phyloP scores from a whole-genome alignment of 2,113 vertebrate species.

The Ursus arctos region DNA sequence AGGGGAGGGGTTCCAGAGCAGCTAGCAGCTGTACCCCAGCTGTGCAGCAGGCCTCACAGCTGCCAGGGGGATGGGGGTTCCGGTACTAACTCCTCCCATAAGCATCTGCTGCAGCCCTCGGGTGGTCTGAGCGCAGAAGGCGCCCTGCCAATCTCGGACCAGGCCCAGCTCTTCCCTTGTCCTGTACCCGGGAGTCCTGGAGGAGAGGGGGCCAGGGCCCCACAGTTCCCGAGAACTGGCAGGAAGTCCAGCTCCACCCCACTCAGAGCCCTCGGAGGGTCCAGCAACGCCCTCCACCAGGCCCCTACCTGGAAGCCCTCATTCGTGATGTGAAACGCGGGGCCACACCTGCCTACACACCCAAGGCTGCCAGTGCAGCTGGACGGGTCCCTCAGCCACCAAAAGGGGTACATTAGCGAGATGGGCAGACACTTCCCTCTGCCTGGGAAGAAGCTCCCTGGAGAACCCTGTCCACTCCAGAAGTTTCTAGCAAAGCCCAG shows the following conservation, averaged over 20 bases:
- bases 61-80: neutral
- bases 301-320: too few relatives aligned
- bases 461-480: neutral
- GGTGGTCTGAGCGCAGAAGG: neutral
- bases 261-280: neutral
- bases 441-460: neutral
- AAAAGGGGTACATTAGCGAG: neutral
- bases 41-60: neutral
- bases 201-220: neutral
- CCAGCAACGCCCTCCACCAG: neutral
- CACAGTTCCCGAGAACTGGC: neutral
- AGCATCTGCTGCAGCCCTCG: neutral
- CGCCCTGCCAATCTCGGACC: neutral
- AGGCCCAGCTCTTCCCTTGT: neutral
- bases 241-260: neutral
- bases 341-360: rapidly evolving
- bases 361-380: neutral
- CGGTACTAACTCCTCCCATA: neutral
- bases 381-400: neutral
- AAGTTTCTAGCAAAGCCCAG: neutral
- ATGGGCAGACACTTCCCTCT: neutral
- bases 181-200: neutral
- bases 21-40: neutral
- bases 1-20: neutral
- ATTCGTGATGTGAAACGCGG: rapidly evolving